Base-by-base conservation (phyloP, 2,888 invertebrate genomes). In the Melieria picta region DNA sequence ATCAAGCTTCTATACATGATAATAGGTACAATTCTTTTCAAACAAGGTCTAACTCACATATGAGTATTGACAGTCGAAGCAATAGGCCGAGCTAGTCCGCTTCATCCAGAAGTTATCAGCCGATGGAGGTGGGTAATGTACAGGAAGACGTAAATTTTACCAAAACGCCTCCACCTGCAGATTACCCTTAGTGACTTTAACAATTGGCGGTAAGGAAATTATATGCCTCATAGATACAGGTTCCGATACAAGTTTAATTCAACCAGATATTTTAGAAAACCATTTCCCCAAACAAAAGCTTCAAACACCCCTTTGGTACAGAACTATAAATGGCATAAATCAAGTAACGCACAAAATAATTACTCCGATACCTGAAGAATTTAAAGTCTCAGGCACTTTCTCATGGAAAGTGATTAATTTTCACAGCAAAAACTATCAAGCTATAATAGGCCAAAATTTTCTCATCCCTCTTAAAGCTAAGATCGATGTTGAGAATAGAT, bases 351-450 rank as follows among this genome's bases (percentile, higher is more conserved):
- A 69, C 43, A 74, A 69, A 69, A 68, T 75, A 61, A 65, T 72
- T 50, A 72, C 70, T 5, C 61, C 62, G 50, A 72, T 70, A 67
- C 75, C 74, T 72, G 69, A 50, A 63, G 71, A 74, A 74, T 74
- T 74, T 57, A 73, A 73, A 61, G 60, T 62, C 52, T 61, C 64
- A 66, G 72, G 71, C 13, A 75, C 73, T 46, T 60, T 75, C 30
- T 69, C 63, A 7, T 74, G 74, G 72, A 72, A 69, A 56, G 62
- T 71, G 42, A 71, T 74, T 30, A 16, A 71, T 50, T 72, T 74
- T 52, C 42, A 62, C 13, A 71, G 71, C 60, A 74, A 61, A 66
- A 71, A 68, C 58, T 74, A 72, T 68, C 57, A 64, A 62, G 71
- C 61, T 46, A 74, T 71, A 62, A 71, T 71, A 64, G 68, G 64